Evolutionary conservation across 2,797 vertebrate species (phyloP), one percentile per base, ranked within the genome.

Genomic region (Anguilla marmorata): DNA sequence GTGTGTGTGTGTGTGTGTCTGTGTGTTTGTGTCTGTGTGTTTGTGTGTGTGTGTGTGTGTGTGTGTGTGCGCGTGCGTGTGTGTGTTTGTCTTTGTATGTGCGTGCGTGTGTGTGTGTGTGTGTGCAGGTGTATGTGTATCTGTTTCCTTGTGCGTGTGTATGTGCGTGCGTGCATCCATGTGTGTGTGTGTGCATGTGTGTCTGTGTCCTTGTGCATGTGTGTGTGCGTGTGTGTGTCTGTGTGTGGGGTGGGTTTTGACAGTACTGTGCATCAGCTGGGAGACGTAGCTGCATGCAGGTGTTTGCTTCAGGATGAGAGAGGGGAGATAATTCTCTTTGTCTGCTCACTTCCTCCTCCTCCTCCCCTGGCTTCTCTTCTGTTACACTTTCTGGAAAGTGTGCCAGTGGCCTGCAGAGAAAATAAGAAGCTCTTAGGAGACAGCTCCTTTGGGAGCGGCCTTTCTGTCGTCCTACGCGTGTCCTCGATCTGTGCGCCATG

Each of bases 61-160:
- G 16, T 21, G 76, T 21, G 16, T 45, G 79, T 48, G 9, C n/a
- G n/a, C n/a, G n/a, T n/a, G n/a, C n/a, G n/a, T 48, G 19, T 41
- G 74, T 69, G n/a, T 41, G 21, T 87, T 1, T 41, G 21, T 52
- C 19, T 50, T 45, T 69, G 9, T n/a, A 21, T 6, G n/a, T 5
- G 87, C 37, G 45, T 21, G 12, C 33, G 37, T 7, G 41, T 11
- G 14, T 54, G 41, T 54, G 9, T 88, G 56, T 89, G 89, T 48
- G 87, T 30, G 87, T 88, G 6, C 11, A 85, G 89, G 69, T n/a
- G 87, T 89, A 82, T 88, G n/a, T 37, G 82, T 52, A 12, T 30
- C 66, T 84, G 85, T 74, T 19, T 90, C 87, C 88, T 54, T 60
- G 30, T 0, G 86, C 30, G 56, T 85, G 41, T 79, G 50, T 7